These are phyloP conservation scores for Leptodactylus fuscus DNA, from an alignment of 2,113 vertebrate genomes.

Conservation along the genomic window DNA sequence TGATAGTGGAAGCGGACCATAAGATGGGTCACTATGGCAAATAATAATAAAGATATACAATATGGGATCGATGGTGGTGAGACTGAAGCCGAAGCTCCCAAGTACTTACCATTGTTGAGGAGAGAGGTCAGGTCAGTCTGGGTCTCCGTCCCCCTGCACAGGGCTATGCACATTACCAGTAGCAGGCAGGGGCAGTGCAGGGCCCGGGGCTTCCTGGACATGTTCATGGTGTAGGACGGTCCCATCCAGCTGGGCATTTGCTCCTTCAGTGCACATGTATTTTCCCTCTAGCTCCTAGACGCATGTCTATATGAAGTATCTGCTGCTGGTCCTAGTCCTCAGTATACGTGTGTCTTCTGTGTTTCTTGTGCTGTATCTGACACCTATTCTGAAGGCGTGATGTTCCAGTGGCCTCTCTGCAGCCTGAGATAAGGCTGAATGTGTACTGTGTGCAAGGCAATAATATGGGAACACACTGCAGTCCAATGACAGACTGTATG, in stretches of 20 bases:
- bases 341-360: neutral
- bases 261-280: neutral
- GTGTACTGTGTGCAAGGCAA: neutral
- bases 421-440: neutral
- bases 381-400: neutral
- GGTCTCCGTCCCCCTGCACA: neutral
- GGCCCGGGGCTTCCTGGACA: neutral
- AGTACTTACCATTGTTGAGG: slow-evolving; percentile 11
- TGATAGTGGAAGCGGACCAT: too few species aligned
- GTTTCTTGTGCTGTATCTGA: neutral
- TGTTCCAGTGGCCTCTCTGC: neutral
- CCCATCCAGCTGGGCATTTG: neutral
- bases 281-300: neutral
- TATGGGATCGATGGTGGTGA: too few species aligned
- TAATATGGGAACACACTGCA: neutral
- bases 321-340: neutral
- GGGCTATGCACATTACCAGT: neutral
- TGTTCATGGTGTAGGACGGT: neutral
- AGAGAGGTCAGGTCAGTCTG: neutral
- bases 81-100: too few species aligned
- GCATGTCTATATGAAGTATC: neutral
- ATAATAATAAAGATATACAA: too few species aligned
- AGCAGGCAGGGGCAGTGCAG: neutral
- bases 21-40: too few species aligned
- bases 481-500: neutral